Evolutionary conservation across 2,888 invertebrate genomes (phyloP).

Genomic region (Hypercompe scribonia): DNA sequence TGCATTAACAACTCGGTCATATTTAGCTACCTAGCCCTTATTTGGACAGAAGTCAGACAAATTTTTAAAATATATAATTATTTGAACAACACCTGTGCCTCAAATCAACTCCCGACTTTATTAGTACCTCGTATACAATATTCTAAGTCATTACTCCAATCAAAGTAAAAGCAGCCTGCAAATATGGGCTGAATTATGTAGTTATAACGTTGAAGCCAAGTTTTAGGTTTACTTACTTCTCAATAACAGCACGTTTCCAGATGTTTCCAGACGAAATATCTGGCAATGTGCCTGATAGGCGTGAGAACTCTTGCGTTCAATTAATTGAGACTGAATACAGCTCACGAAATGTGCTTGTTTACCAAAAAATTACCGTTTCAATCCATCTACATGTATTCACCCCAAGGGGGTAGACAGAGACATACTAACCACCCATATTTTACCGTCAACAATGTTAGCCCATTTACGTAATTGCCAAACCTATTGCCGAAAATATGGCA

Average conservation of each 20-base stretch:
- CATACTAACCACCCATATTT: too few relatives aligned
- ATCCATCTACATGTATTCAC: too few relatives aligned
- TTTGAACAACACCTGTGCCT: not conserved
- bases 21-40: not conserved
- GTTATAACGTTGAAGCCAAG: not conserved
- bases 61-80: too few relatives aligned
- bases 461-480: too few relatives aligned
- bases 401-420: too few relatives aligned
- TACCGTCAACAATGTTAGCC: too few relatives aligned
- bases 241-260: not conserved
- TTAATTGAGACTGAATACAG: not conserved
- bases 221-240: not conserved
- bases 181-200: not conserved
- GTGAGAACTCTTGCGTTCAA: not conserved
- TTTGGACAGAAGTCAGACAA: too few relatives aligned
- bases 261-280: too few relatives aligned
- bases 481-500: too few relatives aligned
- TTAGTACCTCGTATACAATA: not conserved
- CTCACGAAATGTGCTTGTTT: too few relatives aligned
- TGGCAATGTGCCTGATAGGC: not conserved
- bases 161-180: not conserved
- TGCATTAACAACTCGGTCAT: not conserved
- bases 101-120: not conserved
- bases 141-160: not conserved
- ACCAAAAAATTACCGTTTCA: too few relatives aligned